A percentile compares a stretch with the other conserved stretches of the same genome.
phyloP scores from a whole-genome alignment of 2,797 vertebrate species.

The Macrochelys suwanniensis region DNA sequence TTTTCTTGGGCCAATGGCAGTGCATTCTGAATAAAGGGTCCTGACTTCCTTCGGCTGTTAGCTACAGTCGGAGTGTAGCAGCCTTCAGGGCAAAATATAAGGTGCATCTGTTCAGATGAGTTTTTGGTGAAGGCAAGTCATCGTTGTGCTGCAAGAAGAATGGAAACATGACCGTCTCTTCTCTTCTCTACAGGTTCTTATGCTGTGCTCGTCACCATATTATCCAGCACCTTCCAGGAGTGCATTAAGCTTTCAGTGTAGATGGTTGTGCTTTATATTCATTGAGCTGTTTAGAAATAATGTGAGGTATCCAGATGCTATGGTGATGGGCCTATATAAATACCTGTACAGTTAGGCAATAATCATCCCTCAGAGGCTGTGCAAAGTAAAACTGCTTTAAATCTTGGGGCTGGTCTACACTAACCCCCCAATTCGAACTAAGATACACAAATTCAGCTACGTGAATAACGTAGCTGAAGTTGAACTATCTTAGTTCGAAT shows the following conservation, averaged over 20 bases:
- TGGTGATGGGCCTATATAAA: slow-evolving; percentile 17
- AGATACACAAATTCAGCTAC: no score
- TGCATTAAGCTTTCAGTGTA: background rate
- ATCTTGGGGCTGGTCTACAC: no score
- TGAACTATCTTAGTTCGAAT: no score
- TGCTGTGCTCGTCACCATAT: background rate
- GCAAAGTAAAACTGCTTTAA: background rate
- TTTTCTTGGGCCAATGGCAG: background rate
- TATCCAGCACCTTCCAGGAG: background rate
- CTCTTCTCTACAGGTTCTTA: background rate
- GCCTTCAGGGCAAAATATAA: background rate
- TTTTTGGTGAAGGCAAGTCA: background rate
- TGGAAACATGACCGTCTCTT: background rate
- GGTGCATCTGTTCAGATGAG: slow-evolving; percentile 9
- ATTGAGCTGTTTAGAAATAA: background rate
- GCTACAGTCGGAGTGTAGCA: background rate
- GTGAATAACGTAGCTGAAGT: no score
- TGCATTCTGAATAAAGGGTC: background rate
- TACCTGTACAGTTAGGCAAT: background rate
- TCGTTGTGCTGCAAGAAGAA: accelerated
- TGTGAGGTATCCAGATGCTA: background rate
- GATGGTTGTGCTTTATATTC: background rate
- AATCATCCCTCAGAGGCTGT: background rate
- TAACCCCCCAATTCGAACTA: no score
- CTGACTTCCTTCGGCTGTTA: background rate